Evolutionary conservation across 1,140 invertebrate genomes (phyloP).

Genomic region (Gerris buenoi): DNA sequence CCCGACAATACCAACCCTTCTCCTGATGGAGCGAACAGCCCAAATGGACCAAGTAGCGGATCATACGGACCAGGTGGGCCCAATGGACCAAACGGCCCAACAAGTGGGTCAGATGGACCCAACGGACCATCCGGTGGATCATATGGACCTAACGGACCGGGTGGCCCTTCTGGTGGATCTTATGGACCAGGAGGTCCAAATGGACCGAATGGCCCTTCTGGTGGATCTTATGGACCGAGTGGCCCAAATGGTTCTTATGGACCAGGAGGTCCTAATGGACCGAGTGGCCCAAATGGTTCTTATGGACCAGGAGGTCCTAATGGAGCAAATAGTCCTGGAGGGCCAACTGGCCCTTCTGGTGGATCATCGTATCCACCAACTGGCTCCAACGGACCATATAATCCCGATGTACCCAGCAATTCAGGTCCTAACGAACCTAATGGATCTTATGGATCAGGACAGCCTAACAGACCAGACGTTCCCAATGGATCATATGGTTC

Average conservation of each 20-base stretch:
- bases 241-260: too few species aligned
- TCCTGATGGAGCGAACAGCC: background rate
- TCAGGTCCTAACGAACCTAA: slow-evolving; percentile 10
- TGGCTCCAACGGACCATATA: too few species aligned
- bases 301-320: too few species aligned
- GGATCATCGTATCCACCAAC: too few species aligned
- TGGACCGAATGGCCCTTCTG: too few species aligned
- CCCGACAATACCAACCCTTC: background rate
- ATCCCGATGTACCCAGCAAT: too few species aligned
- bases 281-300: too few species aligned
- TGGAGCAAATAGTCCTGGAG: slow-evolving; percentile 11
- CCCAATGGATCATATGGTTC: slow-evolving; percentile 13
- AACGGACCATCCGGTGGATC: slow-evolving; percentile 6
- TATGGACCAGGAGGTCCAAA: too few species aligned
- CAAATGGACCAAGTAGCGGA: slow-evolving; percentile 4
- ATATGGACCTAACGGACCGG: slow-evolving; percentile 8
- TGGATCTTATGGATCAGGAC: slow-evolving; percentile 5
- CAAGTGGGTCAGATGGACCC: too few species aligned
- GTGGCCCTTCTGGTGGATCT: too few species aligned
- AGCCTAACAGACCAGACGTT: slow-evolving; percentile 3
- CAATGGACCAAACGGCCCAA: background rate
- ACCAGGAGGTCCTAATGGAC: too few species aligned
- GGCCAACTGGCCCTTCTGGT: background rate
- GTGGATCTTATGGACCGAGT: too few species aligned
- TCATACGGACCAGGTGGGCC: background rate